These are phyloP conservation scores for Neosilurus mollespiculum DNA, from an alignment of 2,797 vertebrate species.

Conservation along the genomic window DNA sequence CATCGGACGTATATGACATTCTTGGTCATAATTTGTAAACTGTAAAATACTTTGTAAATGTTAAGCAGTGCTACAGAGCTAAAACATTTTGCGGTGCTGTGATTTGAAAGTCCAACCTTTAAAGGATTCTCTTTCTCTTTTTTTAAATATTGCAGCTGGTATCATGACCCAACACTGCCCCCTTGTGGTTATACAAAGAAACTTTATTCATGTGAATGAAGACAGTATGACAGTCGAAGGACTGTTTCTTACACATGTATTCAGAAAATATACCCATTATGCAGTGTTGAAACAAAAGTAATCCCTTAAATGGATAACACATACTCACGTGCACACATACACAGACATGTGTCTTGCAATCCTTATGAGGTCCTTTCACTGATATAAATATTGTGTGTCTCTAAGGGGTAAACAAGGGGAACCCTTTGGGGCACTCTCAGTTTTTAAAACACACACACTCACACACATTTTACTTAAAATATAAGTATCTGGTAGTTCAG, in stretches of 20 bases:
- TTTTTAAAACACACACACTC: background rate
- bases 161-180: constrained; percentile 3
- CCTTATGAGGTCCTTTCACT: background rate
- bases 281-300: background rate
- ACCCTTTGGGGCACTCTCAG: background rate
- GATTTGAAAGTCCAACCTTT: too few species aligned
- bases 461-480: too few species aligned
- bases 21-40: too few species aligned
- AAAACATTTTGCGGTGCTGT: too few species aligned
- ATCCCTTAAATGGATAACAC: background rate
- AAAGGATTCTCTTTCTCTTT: too few species aligned
- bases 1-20: too few species aligned
- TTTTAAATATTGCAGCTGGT: background rate
- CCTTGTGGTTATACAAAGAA: constrained; percentile 11
- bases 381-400: background rate
- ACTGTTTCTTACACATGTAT: background rate
- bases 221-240: too few species aligned
- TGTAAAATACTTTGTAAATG: too few species aligned
- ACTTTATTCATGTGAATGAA: background rate
- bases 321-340: background rate
- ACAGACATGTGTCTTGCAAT: background rate
- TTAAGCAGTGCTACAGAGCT: too few species aligned
- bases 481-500: background rate
- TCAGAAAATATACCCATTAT: background rate
- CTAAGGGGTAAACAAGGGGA: background rate